Percentiles rank a stretch among this genome's conserved stretches.
phyloP scores from a whole-genome alignment of 2,113 vertebrate genomes.

The Taxidea taxus region DNA sequence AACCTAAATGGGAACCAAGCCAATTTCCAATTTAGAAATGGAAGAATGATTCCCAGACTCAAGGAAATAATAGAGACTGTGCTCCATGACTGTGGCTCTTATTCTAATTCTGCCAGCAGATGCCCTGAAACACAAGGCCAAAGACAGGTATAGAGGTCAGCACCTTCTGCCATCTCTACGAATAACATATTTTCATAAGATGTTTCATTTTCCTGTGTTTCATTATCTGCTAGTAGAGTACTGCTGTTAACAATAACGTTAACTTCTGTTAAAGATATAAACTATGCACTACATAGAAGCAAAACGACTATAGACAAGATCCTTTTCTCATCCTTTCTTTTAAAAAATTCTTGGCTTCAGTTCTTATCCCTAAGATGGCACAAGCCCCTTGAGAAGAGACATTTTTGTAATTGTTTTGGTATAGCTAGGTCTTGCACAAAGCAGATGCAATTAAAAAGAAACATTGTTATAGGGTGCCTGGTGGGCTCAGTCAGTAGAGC shows the following conservation, averaged over 20 bases:
- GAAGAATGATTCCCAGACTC: neutral
- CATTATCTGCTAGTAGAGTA: neutral
- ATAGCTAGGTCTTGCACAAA: neutral
- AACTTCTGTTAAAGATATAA: neutral
- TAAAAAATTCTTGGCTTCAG: neutral
- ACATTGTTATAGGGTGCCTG: neutral
- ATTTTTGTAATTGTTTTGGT: neutral
- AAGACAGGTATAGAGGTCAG: fast-evolving
- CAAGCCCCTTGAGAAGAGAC: neutral
- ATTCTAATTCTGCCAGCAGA: neutral
- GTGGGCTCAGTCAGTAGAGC: neutral
- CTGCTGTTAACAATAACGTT: neutral
- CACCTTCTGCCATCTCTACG: fast-evolving
- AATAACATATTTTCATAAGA: neutral
- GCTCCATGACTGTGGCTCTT: neutral
- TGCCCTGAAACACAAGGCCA: neutral
- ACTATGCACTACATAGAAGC: neutral
- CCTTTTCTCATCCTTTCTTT: neutral
- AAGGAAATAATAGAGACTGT: neutral
- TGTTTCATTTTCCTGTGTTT: neutral
- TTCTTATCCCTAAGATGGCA: neutral
- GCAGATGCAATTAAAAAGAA: conserved; percentile 35
- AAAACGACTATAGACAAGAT: neutral
- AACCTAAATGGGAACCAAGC: neutral
- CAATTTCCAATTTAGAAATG: conserved; percentile 4